A percentile compares a stretch with the other conserved stretches of the same genome.
These are phyloP conservation scores for Picathartes gymnocephalus DNA, from an alignment of 2,113 vertebrate species.

Conservation along the genomic window DNA sequence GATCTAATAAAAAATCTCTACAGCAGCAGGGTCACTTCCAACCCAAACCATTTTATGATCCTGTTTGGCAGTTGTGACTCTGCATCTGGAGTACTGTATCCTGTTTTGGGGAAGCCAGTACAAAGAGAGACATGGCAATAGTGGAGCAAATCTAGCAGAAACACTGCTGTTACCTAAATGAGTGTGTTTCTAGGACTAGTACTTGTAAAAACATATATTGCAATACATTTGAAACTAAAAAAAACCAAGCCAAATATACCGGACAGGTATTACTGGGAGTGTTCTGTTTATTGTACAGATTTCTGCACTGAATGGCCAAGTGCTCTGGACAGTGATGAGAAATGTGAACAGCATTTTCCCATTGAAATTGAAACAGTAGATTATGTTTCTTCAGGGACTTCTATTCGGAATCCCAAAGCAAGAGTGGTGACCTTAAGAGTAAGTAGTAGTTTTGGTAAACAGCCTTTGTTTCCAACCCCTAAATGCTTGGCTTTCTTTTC, in stretches of 20 bases:
- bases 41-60: background rate
- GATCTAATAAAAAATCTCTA: background rate
- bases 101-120: background rate
- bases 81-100: background rate
- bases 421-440: conserved; percentile 85
- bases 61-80: background rate
- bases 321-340: conserved; percentile 80
- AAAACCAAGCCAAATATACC: background rate
- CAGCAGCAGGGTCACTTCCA: background rate
- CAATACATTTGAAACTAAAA: background rate
- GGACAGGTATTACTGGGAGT: background rate
- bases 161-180: background rate
- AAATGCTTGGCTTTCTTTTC: background rate
- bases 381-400: conserved; percentile 84
- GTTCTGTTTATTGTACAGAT: conserved; percentile 67
- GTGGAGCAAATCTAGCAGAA: background rate
- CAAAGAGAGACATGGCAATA: background rate
- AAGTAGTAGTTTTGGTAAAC: conserved; percentile 52
- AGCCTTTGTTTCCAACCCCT: background rate
- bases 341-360: conserved; percentile 85
- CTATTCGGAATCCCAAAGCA: conserved; percentile 85
- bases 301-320: conserved; percentile 95
- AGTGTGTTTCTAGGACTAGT: background rate
- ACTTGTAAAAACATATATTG: background rate
- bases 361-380: conserved; percentile 82